phyloP scores from a whole-genome alignment of 2,113 vertebrate species.

The Barnardius zonarius region DNA sequence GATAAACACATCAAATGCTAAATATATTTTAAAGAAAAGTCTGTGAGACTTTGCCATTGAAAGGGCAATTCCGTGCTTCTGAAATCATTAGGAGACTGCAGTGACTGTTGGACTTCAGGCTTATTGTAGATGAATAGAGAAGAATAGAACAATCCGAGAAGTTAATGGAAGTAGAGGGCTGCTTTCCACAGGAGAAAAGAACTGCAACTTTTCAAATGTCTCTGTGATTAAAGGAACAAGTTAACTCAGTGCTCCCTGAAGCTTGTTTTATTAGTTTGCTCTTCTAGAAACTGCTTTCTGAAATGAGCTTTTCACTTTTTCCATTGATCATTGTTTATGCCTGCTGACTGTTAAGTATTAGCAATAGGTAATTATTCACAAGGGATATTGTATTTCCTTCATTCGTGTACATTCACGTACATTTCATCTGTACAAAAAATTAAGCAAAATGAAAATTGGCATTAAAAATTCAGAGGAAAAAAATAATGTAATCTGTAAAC shows the following conservation, averaged over 20 bases:
- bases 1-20: neutral
- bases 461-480: neutral
- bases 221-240: neutral
- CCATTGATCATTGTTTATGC: neutral
- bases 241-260: neutral
- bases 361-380: neutral
- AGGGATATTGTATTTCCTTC: neutral
- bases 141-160: neutral
- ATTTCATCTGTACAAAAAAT: neutral
- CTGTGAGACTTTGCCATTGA: neutral
- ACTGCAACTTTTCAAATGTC: neutral
- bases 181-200: neutral
- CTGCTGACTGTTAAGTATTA: neutral
- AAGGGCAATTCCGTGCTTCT: neutral
- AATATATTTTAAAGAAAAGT: neutral
- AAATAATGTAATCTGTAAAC: neutral
- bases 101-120: neutral
- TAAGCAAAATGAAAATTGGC: neutral
- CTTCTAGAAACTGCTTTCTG: neutral
- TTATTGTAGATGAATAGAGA: neutral
- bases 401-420: neutral
- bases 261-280: neutral
- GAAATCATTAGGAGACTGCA: neutral
- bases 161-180: neutral
- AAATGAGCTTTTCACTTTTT: neutral